phyloP scores from a whole-genome alignment of 2,113 vertebrate genomes.

The Cyprinodon tularosa region DNA sequence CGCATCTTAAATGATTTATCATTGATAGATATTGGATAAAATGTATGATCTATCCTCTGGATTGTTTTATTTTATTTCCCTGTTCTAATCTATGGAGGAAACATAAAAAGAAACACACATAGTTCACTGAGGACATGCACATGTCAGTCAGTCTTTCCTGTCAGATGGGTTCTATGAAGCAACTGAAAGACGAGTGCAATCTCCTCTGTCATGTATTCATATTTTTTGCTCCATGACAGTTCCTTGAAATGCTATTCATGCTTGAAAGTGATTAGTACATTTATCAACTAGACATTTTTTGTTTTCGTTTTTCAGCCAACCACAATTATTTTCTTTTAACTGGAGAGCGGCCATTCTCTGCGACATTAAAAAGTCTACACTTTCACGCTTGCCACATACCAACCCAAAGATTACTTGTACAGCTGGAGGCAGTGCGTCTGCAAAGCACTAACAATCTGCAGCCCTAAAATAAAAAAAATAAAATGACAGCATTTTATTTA shows the following conservation, averaged over 20 bases:
- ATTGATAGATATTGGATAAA: too few relatives aligned
- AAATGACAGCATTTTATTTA: constrained; percentile 6
- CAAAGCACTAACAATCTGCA: background rate
- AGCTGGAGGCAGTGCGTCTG: constrained; percentile 23
- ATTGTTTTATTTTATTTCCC: too few relatives aligned
- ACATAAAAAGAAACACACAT: constrained; percentile 14
- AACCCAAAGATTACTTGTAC: constrained; percentile 16
- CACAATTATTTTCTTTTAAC: background rate
- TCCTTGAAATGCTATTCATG: background rate
- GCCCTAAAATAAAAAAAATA: background rate
- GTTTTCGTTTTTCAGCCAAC: background rate
- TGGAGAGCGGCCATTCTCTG: constrained; percentile 13
- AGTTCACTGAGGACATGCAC: constrained; percentile 22
- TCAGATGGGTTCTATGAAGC: constrained; percentile 32
- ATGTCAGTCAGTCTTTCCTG: constrained; percentile 18
- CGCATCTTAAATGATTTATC: too few relatives aligned
- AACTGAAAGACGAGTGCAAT: background rate
- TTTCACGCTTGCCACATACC: background rate
- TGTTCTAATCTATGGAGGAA: background rate
- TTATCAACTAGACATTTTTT: constrained; percentile 5
- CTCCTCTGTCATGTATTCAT: background rate
- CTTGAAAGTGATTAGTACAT: background rate
- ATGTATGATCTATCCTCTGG: too few relatives aligned
- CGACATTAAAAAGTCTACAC: background rate
- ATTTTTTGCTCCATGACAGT: background rate